Evolutionary conservation across 2,113 vertebrate species (phyloP), one percentile per base, ranked within the genome.

Genomic region (Pyrgilauda ruficollis): DNA sequence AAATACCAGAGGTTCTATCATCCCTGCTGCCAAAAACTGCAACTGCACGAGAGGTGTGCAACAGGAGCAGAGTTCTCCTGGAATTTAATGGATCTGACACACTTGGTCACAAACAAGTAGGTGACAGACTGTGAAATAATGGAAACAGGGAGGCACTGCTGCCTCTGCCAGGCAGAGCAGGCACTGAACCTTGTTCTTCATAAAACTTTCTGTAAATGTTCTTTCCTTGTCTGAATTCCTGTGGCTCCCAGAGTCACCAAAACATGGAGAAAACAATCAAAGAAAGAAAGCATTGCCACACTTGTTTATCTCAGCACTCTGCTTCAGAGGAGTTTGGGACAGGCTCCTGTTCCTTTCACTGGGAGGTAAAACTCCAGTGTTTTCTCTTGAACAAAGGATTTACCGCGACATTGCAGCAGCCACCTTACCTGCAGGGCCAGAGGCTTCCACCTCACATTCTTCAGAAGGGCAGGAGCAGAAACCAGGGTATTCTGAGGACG

Each of bases 371-470:
- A 47, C 15, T 27, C 14, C 27, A 16, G 2, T 5, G 17, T 26
- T 92, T 87, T 35, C n/a, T n/a, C 21, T 17, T 13, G 41, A 75
- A n/a, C 19, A 39, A 86, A 89, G 56, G 17, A 19, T 82, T 93
- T 39, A 15, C 20, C 39, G 41, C 0, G 15, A 27, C 67, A 55
- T 11, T 64, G 7, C 15, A 87, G n/a, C 33, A 82, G 39, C 33
- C 27, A 27, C 81, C 95, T 97, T 98, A 99, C 98, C 98, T 99
- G 98, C 50, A 99, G 97, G 31, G 98, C 98, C 35, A 99, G 98
- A 10, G 98, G 98, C 93, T 99, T 99, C 98, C 98, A 99, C 94
- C 98, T 98, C 50, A 99, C 98, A 15, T 99, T 99, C 97, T 99
- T 98, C 96, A 99, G 98, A 80, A 99, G 97, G 46, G 98, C 98